Conservation (phyloP, 2,113 vertebrate genomes). For the Thamnaconus septentrionalis region DNA sequence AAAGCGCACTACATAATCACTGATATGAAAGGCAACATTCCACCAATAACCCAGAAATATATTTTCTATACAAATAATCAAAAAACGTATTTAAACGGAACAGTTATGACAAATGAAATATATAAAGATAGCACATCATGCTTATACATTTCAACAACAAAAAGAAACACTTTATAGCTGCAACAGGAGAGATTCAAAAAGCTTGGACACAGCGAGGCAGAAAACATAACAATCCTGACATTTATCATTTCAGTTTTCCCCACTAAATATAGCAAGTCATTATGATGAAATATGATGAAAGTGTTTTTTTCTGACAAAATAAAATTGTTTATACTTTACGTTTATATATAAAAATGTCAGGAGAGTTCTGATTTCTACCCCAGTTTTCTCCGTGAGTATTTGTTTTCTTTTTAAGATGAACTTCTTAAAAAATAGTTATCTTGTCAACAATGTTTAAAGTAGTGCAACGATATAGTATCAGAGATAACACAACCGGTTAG, state of each 20-base stretch:
- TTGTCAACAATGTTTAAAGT: constrained; percentile 56
- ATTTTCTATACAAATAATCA: constrained; percentile 38
- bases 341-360: constrained; percentile 1
- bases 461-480: constrained; percentile 73
- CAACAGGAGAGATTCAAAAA: constrained; percentile 36
- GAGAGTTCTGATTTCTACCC: background rate
- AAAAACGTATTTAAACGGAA: constrained; percentile 52
- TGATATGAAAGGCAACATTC: constrained; percentile 52
- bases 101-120: constrained; percentile 45
- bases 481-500: constrained; percentile 53
- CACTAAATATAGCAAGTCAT: background rate
- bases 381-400: constrained; percentile 10
- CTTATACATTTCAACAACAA: constrained; percentile 43
- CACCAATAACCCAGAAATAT: constrained; percentile 48
- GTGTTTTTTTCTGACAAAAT: no score
- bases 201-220: constrained; percentile 24
- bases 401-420: constrained; percentile 32
- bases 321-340: no score
- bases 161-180: constrained; percentile 51
- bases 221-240: background rate
- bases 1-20: constrained; percentile 44
- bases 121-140: constrained; percentile 62
- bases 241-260: background rate
- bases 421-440: constrained; percentile 45
- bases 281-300: no score